Conservation (phyloP, 2,888 invertebrate species). For the Troides helena region DNA sequence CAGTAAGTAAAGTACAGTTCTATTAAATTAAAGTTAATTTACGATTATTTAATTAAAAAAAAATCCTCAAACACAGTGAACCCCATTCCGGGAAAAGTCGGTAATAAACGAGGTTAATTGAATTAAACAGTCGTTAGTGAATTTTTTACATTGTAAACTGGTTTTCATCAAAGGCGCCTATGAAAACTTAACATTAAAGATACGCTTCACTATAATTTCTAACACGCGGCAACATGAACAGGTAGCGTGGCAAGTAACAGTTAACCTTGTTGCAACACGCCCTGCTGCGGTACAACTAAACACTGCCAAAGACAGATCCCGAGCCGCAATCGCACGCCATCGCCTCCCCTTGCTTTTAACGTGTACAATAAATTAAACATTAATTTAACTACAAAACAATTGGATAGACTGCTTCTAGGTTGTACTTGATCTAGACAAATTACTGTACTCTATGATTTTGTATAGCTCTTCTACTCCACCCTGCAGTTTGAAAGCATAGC, state of each 20-base stretch:
- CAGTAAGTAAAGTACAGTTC: neutral
- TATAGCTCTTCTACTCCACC: too few species aligned
- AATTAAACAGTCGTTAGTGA: slow-evolving; percentile 3
- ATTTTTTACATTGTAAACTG: slow-evolving; percentile 16
- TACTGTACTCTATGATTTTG: too few species aligned
- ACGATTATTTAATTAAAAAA: neutral
- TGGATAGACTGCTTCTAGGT: too few species aligned
- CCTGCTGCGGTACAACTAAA: slow-evolving; percentile 14
- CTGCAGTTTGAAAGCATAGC: too few species aligned
- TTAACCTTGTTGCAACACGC: slow-evolving; percentile 25
- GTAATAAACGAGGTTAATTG: slow-evolving; percentile 1
- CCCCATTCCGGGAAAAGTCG: neutral
- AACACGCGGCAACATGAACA: slow-evolving; percentile 19
- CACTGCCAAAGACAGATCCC: slow-evolving; percentile 7
- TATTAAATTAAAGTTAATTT: neutral
- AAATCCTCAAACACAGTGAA: neutral
- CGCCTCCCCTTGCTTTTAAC: slow-evolving; percentile 1
- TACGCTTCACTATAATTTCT: slow-evolving; percentile 23
- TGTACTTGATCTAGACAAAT: too few species aligned
- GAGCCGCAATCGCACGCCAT: slow-evolving; percentile 11
- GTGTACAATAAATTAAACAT: slow-evolving; percentile 4
- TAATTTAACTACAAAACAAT: neutral
- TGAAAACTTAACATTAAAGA: slow-evolving; percentile 17
- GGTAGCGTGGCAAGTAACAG: slow-evolving; percentile 22
- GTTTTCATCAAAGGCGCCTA: slow-evolving; percentile 16